Evolutionary conservation across 2,113 vertebrate genomes (phyloP).

Genomic region (Cisticola juncidis): DNA sequence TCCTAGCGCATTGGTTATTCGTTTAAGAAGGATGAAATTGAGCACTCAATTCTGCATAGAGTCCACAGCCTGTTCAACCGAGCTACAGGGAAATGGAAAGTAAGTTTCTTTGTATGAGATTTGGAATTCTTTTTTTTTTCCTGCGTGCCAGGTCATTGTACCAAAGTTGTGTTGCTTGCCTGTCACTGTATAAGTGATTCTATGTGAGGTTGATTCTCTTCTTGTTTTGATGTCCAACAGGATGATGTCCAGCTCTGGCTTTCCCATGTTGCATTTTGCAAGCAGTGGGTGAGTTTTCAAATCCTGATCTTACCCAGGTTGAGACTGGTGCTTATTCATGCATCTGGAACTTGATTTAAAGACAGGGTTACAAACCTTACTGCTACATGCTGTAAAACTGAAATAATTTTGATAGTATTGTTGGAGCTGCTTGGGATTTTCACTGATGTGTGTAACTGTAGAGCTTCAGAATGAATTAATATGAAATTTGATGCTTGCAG

Average conservation of each 20-base stretch:
- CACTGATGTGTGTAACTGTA: neutral
- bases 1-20: slow-evolving; percentile 86
- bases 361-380: neutral
- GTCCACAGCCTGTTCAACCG: slow-evolving; percentile 86
- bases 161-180: neutral
- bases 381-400: neutral
- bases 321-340: neutral
- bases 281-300: slow-evolving; percentile 90
- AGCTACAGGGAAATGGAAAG: slow-evolving; percentile 93
- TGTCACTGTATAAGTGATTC: neutral
- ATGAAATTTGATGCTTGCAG: neutral
- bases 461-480: neutral
- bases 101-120: slow-evolving; percentile 46
- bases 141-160: fast-evolving
- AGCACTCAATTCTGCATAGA: slow-evolving; percentile 83
- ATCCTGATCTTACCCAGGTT: neutral
- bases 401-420: neutral
- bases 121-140: neutral
- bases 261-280: slow-evolving; percentile 92
- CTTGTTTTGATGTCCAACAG: slow-evolving; percentile 62
- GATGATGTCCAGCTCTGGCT: slow-evolving; percentile 95
- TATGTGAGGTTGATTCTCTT: neutral
- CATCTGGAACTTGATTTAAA: neutral
- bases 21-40: slow-evolving; percentile 95
- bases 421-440: neutral